These are phyloP conservation scores for Zhengitettix transpicula DNA, from an alignment of 2,888 invertebrate genomes.

Conservation along the genomic window DNA sequence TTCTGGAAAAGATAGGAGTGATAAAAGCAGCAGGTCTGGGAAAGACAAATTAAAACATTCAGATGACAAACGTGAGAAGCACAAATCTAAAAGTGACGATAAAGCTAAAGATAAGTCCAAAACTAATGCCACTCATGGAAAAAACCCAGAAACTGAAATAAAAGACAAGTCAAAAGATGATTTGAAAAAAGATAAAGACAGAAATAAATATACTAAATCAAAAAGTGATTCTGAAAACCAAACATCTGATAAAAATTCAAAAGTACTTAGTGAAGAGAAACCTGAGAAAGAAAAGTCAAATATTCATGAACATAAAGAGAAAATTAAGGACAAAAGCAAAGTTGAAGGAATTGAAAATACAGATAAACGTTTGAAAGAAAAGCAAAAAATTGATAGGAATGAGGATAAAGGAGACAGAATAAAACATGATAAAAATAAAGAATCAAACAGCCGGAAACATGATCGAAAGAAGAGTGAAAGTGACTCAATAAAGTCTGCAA, in stretches of 20 bases:
- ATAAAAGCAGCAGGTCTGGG: constrained; percentile 8
- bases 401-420: constrained; percentile 14
- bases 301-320: constrained; percentile 17
- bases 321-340: constrained; percentile 14
- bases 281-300: constrained; percentile 16
- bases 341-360: constrained; percentile 17
- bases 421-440: not conserved
- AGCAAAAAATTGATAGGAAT: constrained; percentile 11
- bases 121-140: not conserved
- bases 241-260: constrained; percentile 14
- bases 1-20: constrained; percentile 9
- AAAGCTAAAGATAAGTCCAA: constrained; percentile 27
- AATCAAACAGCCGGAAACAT: not conserved
- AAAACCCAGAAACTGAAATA: not conserved
- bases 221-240: constrained; percentile 14
- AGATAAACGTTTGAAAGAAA: constrained; percentile 19
- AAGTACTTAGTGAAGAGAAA: constrained; percentile 3
- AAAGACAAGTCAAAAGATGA: not conserved
- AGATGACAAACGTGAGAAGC: constrained; percentile 5
- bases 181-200: constrained; percentile 5
- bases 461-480: not conserved
- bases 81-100: constrained; percentile 24
- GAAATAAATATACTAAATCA: constrained; percentile 5
- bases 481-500: not conserved
- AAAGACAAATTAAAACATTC: constrained; percentile 11